Conservation (phyloP, 1,140 invertebrate genomes). For the Teleopsis dalmanni region DNA sequence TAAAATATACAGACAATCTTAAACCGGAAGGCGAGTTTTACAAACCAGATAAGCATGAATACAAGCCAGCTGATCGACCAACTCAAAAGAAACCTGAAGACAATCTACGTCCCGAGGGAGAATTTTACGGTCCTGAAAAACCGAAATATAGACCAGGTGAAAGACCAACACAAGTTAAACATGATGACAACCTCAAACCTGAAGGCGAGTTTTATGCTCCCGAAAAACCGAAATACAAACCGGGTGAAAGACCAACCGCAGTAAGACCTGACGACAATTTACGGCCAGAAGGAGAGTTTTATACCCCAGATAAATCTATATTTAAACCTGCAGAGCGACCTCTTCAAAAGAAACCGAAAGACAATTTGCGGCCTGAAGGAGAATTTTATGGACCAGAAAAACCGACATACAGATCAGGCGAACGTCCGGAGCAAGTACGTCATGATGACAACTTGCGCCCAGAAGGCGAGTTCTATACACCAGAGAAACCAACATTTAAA, state of each 20-base stretch:
- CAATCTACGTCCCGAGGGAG: slow-evolving; percentile 51
- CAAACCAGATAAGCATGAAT: slow-evolving; percentile 26
- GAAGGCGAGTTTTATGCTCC: slow-evolving; percentile 54
- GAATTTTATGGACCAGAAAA: slow-evolving; percentile 43
- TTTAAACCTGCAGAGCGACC: slow-evolving; percentile 47
- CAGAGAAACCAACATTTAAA: slow-evolving; percentile 43
- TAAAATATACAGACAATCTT: slow-evolving; percentile 49
- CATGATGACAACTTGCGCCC: slow-evolving; percentile 50
- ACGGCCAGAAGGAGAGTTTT: slow-evolving; percentile 49
- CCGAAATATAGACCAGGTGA: slow-evolving; percentile 49
- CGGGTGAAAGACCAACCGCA: slow-evolving; percentile 51
- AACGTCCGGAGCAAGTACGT: slow-evolving; percentile 37
- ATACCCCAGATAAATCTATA: slow-evolving; percentile 29
- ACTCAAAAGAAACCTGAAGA: slow-evolving; percentile 47
- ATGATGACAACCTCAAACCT: slow-evolving; percentile 52
- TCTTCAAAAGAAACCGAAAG: slow-evolving; percentile 36
- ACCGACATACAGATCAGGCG: slow-evolving; percentile 41
- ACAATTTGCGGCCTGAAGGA: slow-evolving; percentile 26
- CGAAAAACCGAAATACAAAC: slow-evolving; percentile 42
- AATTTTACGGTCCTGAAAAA: slow-evolving; percentile 45
- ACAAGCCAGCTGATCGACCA: slow-evolving; percentile 43
- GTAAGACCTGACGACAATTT: slow-evolving; percentile 57
- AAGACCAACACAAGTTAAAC: slow-evolving; percentile 48
- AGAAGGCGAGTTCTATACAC: slow-evolving; percentile 52
- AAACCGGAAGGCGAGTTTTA: slow-evolving; percentile 53